Evolutionary conservation across 2,113 vertebrate genomes (phyloP).

Genomic region (Mesembrinibis cayennensis): DNA sequence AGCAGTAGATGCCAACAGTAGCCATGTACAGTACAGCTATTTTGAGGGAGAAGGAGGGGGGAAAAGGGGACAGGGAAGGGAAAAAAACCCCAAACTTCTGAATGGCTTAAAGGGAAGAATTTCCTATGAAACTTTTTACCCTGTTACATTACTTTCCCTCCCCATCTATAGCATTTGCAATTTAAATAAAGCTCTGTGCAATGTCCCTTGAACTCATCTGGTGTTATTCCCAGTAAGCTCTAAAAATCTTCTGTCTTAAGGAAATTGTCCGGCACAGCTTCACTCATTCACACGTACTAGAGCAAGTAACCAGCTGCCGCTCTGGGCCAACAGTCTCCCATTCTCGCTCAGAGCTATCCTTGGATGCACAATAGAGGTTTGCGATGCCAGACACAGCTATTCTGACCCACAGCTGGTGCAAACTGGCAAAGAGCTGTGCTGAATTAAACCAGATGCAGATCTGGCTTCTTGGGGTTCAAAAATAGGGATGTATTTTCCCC

Average conservation of each 20-base stretch:
- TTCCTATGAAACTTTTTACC: not conserved
- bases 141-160: not conserved
- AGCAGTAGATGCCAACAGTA: not conserved
- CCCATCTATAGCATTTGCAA: not conserved
- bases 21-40: not conserved
- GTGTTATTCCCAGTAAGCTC: not conserved
- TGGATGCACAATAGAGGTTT: not conserved
- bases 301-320: not conserved
- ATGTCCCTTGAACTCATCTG: not conserved
- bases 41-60: not conserved
- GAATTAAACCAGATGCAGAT: not conserved
- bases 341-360: not conserved
- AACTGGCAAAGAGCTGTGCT: not conserved
- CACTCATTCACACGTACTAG: accelerated
- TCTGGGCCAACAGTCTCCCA: not conserved
- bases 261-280: not conserved
- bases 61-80: accelerated
- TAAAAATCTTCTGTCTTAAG: not conserved
- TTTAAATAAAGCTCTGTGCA: not conserved
- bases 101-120: not conserved
- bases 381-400: not conserved
- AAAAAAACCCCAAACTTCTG: not conserved
- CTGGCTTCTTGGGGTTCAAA: not conserved
- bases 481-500: not conserved
- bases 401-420: not conserved